Base-by-base conservation (phyloP, 2,888 invertebrate genomes). In the Platycheirus albimanus region DNA sequence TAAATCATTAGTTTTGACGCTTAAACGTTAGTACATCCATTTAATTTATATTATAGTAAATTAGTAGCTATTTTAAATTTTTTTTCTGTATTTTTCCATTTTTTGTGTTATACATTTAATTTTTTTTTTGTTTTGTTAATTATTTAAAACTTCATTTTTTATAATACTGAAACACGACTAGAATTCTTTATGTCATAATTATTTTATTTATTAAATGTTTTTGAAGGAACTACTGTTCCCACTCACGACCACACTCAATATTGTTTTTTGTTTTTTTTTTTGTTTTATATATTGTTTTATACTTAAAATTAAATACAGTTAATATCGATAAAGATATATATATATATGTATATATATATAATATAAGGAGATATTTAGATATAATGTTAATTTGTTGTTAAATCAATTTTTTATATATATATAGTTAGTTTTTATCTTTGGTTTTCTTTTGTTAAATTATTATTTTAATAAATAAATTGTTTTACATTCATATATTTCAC, bases 111-210 rank as follows among this genome's bases (percentile, higher is more conserved):
- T 24, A 49, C 49, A 63, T 72, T 51, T 38, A 49, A 41, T 64
- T 28, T 61, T 38, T 47, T 38, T 36, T 30, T 38, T n/a, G n/a
- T n/a, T n/a, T n/a, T n/a, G n/a, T n/a, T n/a, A n/a, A n/a, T n/a
- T n/a, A n/a, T 72, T 41, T 43, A 17, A 43, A 58, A 45, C n/a
- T 17, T 28, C 41, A 71, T 63, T 72, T 70, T 63, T 83, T 78
- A 78, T 83, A 83, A 83, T 83, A 83, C 83, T 83, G 83, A 83
- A 83, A 83, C 83, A 83, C 83, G 83, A 83, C 83, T 83, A 83
- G 83, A 83, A 83, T 72, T 83, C 51, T 78, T 69, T 77, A 77
- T 77, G 77, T 72, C 78, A 78, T 72, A 78, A 64, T 47, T 66
- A 61, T 67, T n/a, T n/a, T 75, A 28, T 63, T 78, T 81, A 51